Base-by-base conservation (phyloP, 2,888 invertebrate species). In the Celastrina argiolus region DNA sequence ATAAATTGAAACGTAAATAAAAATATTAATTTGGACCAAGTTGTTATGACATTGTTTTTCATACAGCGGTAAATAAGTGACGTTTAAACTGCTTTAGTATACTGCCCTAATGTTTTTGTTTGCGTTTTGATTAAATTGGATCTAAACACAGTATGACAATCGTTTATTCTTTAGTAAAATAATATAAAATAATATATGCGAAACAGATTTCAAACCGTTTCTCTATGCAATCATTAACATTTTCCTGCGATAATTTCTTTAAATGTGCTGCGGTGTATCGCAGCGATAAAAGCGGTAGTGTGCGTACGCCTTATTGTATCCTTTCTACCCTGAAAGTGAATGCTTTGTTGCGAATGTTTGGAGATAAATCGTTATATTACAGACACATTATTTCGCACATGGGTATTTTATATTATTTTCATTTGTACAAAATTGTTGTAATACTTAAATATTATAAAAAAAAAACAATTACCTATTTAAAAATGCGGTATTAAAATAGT, bases 371-470 rank as follows among this genome's bases (percentile, higher is more conserved):
- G 36, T 39, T 36, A 16, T 58, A 58, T 26, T 56, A n/a, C 31
- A 28, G 28, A 74, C 69, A 68, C 36, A 12, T 45, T 59, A n/a
- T 14, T 36, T 39, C 6, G 61, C 36, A 61, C 26, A 22, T 36
- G 61, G 36, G 61, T 61, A 22, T 14, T 39, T 59, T 36, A 10
- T 59, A n/a, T 31, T 31, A 31, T 45, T 45, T 3, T 36, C n/a
- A n/a, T 42, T n/a, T n/a, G 5, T 42, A 16, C 4, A 42, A n/a
- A 0, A 42, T n/a, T 8, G 42, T 42, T 8, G n/a, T 16, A 7
- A 2, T 7, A 1, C 1, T 0, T 31, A 31, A 4, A 3, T 28
- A 3, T 2, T 28, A 3, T 3, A 3, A 31, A 31, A 31, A n/a
- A n/a, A n/a, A n/a, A 7, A 2, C 31, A 1, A 3, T 0, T 31